Percentiles rank a stretch among this genome's conserved stretches.
phyloP scores from a whole-genome alignment of 2,888 invertebrate genomes.

The Mimumesa dahlbomi region DNA sequence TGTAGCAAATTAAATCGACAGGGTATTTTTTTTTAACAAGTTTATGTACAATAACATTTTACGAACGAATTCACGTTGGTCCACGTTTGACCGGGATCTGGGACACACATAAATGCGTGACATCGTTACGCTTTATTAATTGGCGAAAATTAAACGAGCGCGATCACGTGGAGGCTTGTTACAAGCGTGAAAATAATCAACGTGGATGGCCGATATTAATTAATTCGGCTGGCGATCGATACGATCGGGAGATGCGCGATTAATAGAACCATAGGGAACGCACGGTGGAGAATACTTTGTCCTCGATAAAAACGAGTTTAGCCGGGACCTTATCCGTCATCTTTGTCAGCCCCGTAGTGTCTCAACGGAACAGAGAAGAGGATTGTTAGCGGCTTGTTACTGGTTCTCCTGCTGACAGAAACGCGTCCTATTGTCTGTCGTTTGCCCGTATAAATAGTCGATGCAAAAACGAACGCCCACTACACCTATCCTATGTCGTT shows the following conservation, averaged over 20 bases:
- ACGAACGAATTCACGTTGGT: no score
- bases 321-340: neutral
- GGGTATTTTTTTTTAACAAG: no score
- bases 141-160: no score
- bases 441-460: conserved; percentile 7
- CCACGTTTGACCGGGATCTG: no score
- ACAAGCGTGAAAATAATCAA: no score
- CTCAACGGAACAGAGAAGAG: conserved; percentile 8
- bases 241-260: conserved; percentile 3
- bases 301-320: conserved; percentile 11
- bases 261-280: conserved; percentile 28
- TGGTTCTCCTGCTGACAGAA: conserved; percentile 45
- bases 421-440: conserved; percentile 30
- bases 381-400: conserved; percentile 61
- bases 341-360: conserved; percentile 12
- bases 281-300: conserved; percentile 9
- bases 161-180: no score
- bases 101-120: no score
- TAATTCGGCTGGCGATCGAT: conserved; percentile 23
- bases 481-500: neutral
- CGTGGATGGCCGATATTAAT: no score
- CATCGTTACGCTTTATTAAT: no score
- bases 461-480: conserved; percentile 19
- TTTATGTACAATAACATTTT: no score
- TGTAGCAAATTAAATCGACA: no score